These are phyloP conservation scores for Oreohelix idahoensis DNA, from an alignment of 1,140 invertebrate species.

Conservation along the genomic window DNA sequence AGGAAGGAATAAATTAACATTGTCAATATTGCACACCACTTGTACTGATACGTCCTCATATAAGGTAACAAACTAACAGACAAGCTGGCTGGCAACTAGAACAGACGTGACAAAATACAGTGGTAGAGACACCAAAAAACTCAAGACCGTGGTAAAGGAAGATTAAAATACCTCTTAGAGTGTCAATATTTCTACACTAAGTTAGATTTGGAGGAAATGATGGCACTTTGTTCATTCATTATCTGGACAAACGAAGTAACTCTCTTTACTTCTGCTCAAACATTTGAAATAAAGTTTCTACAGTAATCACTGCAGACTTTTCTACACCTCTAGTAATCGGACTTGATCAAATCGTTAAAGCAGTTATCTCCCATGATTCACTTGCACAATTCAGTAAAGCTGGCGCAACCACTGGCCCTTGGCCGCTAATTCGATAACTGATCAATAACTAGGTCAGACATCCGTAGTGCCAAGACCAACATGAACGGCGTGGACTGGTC, in stretches of 20 bases:
- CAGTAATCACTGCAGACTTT: neutral
- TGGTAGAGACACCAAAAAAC: too few relatives aligned
- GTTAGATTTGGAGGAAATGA: neutral
- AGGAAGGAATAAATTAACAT: too few relatives aligned
- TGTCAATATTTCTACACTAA: neutral
- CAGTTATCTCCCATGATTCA: neutral
- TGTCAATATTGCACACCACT: too few relatives aligned
- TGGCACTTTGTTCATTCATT: neutral
- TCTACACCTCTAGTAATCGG: neutral
- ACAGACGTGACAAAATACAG: too few relatives aligned
- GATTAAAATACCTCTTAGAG: too few relatives aligned
- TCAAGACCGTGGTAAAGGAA: too few relatives aligned
- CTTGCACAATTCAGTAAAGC: neutral
- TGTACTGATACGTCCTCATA: too few relatives aligned
- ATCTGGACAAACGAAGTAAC: neutral
- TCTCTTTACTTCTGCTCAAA: too few relatives aligned
- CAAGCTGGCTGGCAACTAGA: too few relatives aligned
- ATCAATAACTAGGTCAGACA: conserved; percentile 11
- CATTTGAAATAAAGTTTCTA: neutral
- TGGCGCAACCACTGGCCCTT: neutral
- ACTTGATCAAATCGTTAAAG: neutral
- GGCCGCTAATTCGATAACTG: conserved; percentile 3
- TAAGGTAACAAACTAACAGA: too few relatives aligned
- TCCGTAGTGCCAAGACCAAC: neutral
- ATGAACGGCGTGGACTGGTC: neutral